These are phyloP conservation scores for Argya squamiceps DNA, from an alignment of 2,797 vertebrate genomes.

Conservation along the genomic window DNA sequence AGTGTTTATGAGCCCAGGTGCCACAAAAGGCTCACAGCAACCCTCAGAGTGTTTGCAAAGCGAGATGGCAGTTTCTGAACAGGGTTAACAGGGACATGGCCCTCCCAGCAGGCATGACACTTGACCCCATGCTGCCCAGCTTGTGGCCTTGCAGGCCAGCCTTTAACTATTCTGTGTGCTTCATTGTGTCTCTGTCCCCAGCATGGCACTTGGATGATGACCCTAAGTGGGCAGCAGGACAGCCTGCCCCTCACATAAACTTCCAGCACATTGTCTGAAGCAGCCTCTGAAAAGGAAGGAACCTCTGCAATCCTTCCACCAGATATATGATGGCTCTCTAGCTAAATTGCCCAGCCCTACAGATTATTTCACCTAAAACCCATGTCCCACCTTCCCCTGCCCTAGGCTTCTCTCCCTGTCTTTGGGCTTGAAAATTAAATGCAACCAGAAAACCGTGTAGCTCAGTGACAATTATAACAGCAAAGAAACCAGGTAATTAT, in stretches of 20 bases:
- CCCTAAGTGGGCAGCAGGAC: neutral
- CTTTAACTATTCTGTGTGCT: neutral
- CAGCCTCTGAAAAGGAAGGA: neutral
- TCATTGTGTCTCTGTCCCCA: neutral
- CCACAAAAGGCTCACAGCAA: neutral
- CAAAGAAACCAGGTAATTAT: neutral
- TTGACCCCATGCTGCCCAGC: rapidly evolving
- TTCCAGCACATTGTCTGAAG: neutral
- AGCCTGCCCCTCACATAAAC: neutral
- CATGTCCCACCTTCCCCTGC: neutral
- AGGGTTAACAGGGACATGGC: neutral
- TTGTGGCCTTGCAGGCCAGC: neutral
- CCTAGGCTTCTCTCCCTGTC: neutral
- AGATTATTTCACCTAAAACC: neutral
- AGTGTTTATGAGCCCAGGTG: neutral
- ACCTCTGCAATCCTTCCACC: rapidly evolving
- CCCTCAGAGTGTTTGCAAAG: neutral
- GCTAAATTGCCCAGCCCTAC: neutral
- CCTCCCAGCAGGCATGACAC: neutral
- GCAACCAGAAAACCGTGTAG: neutral
- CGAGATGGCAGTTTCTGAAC: neutral
- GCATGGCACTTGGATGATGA: neutral
- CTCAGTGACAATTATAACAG: neutral
- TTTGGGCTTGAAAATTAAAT: neutral
- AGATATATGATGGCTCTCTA: neutral